Conservation (phyloP, 2,113 vertebrate species). For the Sceloporus undulatus region DNA sequence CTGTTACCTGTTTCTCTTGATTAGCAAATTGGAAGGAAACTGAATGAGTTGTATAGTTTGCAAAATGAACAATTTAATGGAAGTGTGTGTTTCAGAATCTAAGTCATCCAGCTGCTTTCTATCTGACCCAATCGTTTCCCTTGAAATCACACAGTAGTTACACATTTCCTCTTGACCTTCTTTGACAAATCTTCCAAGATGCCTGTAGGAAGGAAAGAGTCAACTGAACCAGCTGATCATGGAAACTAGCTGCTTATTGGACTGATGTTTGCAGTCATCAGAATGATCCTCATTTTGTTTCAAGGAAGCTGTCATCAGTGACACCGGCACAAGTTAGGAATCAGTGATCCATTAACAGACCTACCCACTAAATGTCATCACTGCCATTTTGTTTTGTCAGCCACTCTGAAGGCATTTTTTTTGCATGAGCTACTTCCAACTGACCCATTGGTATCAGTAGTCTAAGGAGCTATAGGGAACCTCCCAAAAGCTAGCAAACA, state of each 20-base stretch:
- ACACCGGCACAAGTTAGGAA: background rate
- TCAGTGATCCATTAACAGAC: no score
- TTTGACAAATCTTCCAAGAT: slow-evolving; percentile 17
- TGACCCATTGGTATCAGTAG: background rate
- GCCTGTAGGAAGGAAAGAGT: slow-evolving; percentile 28
- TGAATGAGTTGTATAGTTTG: slow-evolving; percentile 19
- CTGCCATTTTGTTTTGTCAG: no score
- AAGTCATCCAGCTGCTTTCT: slow-evolving; percentile 46
- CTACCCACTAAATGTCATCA: no score
- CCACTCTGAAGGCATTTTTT: background rate
- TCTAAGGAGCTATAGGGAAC: background rate
- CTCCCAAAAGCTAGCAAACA: background rate
- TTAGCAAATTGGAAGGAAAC: slow-evolving; percentile 33
- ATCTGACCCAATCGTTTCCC: background rate
- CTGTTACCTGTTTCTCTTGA: slow-evolving; percentile 49
- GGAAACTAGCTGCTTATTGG: background rate
- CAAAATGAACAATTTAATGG: slow-evolving; percentile 23
- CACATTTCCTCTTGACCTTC: slow-evolving; percentile 41
- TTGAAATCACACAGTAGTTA: slow-evolving; percentile 18
- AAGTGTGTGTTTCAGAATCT: slow-evolving; percentile 44
- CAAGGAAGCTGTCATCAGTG: background rate
- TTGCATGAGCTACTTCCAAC: background rate
- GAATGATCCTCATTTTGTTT: background rate
- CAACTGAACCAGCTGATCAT: background rate
- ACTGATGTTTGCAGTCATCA: background rate